Conservation (phyloP, 1,140 invertebrate species). For the Hypothenemus hampei region DNA sequence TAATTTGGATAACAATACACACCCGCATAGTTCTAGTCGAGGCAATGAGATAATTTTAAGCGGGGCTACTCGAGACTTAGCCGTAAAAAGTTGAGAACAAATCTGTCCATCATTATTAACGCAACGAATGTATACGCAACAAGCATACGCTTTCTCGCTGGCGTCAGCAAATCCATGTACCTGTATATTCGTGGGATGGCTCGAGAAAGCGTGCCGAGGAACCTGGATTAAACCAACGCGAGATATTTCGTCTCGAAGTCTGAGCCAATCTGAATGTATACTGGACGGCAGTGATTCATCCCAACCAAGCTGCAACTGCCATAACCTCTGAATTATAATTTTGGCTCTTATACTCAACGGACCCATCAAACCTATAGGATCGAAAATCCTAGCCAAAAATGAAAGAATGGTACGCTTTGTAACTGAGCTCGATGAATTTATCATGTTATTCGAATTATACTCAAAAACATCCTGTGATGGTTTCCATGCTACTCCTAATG, state of each 20-base stretch:
- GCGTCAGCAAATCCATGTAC: constrained; percentile 43
- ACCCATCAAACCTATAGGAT: constrained; percentile 7
- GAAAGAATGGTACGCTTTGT: constrained; percentile 6
- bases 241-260: constrained; percentile 14
- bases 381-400: constrained; percentile 3
- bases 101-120: not conserved
- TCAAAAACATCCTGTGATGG: not conserved
- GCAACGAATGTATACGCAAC: constrained; percentile 29
- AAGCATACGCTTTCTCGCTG: constrained; percentile 35
- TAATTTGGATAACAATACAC: constrained; percentile 6
- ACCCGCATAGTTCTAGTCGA: constrained; percentile 12
- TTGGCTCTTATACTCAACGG: constrained; percentile 43
- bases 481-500: constrained; percentile 2
- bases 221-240: constrained; percentile 24
- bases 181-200: constrained; percentile 20
- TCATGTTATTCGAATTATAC: not conserved
- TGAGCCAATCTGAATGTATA: constrained; percentile 30
- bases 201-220: constrained; percentile 25
- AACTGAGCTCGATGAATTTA: not conserved
- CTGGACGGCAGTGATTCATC: constrained; percentile 43
- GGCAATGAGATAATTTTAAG: constrained; percentile 15
- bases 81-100: constrained; percentile 8
- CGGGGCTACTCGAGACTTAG: constrained; percentile 25
- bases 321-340: constrained; percentile 44
- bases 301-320: constrained; percentile 32